Base-by-base conservation (phyloP, 2,888 invertebrate genomes). In the Leptogaster cylindrica region DNA sequence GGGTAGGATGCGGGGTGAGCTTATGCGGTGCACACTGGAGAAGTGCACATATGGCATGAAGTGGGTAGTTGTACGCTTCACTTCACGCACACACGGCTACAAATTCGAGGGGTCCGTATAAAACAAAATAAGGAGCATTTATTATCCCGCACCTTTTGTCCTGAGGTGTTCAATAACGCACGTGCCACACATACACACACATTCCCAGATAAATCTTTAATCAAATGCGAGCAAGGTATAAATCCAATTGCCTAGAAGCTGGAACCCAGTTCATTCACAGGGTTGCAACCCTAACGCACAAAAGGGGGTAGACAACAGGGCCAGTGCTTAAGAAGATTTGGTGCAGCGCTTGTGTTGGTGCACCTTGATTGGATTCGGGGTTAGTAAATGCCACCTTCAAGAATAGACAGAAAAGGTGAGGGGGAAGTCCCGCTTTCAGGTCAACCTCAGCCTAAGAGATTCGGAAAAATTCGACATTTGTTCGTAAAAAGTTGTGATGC, bases 41-140 rank as follows among this genome's bases (percentile, higher is more conserved):
- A 65, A 65, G 51, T 39, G 65, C 65, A 65, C 65, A 65, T 65
- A 65, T 65, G 65, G 65, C 65, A 51, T 65, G 51, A 65, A 65
- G 65, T 65, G 65, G 65, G 65, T 65, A 52, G 41, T 41, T 65
- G 65, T 51, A 52, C 52, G 28, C 14, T 58, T 58, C 58, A 58
- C 23, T 58, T 41, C 51, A 41, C 41, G 23, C 41, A 28, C 3
- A 20, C 28, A 7, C 23, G 16, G 36, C 33, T 48, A 25, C 31
- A 31, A 16, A 3, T n/a, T 12, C 6, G 36, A 65, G 48, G 65
- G 48, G 16, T 50, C 39, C 16, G 12, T 3, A 25, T 65, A 50
- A 65, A 65, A 65, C 33, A 36, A 48, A 64, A 33, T 48, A 33
- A 46, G 31, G 23, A 64, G 64, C 46, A 64, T 48, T 48, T 64